Evolutionary conservation across 2,113 vertebrate species (phyloP).

Genomic region (Vireo altiloquus): DNA sequence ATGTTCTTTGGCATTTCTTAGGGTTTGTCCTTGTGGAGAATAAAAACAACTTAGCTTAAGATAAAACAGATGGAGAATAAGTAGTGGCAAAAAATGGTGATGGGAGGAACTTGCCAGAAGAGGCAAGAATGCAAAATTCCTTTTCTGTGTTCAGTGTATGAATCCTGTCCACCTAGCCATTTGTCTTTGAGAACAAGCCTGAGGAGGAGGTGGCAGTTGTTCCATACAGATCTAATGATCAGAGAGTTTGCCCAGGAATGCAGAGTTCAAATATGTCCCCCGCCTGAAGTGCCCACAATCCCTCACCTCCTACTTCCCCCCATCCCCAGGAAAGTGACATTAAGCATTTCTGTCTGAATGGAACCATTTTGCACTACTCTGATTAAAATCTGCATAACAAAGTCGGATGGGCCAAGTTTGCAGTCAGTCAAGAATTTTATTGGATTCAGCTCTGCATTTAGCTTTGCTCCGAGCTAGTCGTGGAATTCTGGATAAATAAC

Average conservation of each 20-base stretch:
- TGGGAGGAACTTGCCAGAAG: background rate
- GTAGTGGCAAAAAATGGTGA: background rate
- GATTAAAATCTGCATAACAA: conserved; percentile 12
- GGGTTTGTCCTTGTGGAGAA: background rate
- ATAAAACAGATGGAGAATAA: background rate
- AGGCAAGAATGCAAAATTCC: background rate
- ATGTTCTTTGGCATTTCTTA: background rate
- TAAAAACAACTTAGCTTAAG: background rate
- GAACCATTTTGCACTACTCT: background rate
- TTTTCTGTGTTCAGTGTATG: accelerated
- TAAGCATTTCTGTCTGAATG: background rate
- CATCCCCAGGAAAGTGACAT: accelerated
- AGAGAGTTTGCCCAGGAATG: background rate
- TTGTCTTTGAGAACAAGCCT: background rate
- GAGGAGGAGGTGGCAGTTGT: background rate
- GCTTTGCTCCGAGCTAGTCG: accelerated
- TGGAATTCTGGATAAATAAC: background rate
- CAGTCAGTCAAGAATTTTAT: background rate
- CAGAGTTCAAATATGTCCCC: background rate
- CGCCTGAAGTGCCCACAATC: background rate
- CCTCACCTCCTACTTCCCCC: background rate
- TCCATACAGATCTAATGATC: background rate
- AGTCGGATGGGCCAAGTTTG: background rate
- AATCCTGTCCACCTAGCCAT: background rate
- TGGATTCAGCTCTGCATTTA: background rate